A percentile compares a stretch with the other conserved stretches of the same genome.
Conservation (phyloP, 2,797 vertebrate species). For the Smutsia gigantea region DNA sequence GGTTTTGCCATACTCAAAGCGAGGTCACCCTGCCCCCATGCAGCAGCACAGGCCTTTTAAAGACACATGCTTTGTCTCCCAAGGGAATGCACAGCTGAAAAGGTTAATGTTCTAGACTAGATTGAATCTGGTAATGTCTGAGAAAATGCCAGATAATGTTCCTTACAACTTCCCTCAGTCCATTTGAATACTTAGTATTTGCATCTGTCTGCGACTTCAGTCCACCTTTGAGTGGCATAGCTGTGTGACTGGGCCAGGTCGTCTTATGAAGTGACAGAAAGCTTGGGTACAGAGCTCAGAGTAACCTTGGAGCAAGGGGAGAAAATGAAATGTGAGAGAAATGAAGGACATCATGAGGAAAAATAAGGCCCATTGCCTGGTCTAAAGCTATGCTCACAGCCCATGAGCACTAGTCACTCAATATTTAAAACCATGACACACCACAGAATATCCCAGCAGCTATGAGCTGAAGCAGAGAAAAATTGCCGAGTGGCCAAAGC, state of each 20-base stretch:
- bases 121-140: slow-evolving; percentile 50
- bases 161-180: slow-evolving; percentile 25
- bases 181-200: slow-evolving; percentile 31
- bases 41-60: slow-evolving; percentile 61
- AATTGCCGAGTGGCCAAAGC: background rate
- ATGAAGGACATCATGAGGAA: background rate
- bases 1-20: slow-evolving; percentile 65
- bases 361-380: background rate
- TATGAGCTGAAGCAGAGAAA: background rate
- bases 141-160: slow-evolving; percentile 59
- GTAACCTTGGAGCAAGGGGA: slow-evolving; percentile 16
- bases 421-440: slow-evolving; percentile 6
- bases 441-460: slow-evolving; percentile 19
- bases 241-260: background rate
- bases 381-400: background rate
- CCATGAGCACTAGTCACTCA: background rate
- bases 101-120: slow-evolving; percentile 71
- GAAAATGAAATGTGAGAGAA: slow-evolving; percentile 25
- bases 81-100: slow-evolving; percentile 58
- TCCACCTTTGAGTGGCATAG: slow-evolving; percentile 15
- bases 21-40: slow-evolving; percentile 8
- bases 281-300: background rate
- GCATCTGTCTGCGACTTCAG: slow-evolving; percentile 34
- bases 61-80: slow-evolving; percentile 52
- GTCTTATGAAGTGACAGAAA: slow-evolving; percentile 54